phyloP scores from a whole-genome alignment of 2,888 invertebrate genomes.

The Lasioglossum zephyrum region DNA sequence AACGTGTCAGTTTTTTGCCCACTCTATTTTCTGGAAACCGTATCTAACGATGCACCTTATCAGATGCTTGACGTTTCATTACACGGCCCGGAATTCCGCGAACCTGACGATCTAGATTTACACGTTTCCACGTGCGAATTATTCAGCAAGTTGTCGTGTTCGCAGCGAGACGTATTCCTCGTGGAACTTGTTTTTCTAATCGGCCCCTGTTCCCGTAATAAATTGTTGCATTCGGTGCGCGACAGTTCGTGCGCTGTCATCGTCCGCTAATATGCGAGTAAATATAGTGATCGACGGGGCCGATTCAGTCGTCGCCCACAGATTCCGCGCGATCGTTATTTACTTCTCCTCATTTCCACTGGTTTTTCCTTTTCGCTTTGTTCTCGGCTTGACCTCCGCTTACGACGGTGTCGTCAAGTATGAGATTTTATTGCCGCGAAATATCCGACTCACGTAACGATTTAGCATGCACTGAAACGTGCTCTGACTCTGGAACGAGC shows the following conservation, averaged over 20 bases:
- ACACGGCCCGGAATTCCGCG: conserved; percentile 25
- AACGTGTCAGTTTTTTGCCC: conserved; percentile 23
- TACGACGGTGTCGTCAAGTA: conserved; percentile 47
- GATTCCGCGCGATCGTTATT: conserved; percentile 29
- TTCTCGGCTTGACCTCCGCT: background rate
- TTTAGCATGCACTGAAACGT: conserved; percentile 57
- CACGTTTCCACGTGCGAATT: conserved; percentile 15
- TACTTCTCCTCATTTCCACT: background rate
- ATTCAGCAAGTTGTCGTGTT: conserved; percentile 5
- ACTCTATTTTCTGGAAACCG: conserved; percentile 29
- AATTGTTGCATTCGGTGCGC: conserved; percentile 8
- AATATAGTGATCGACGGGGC: conserved; percentile 58
- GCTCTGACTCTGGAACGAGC: conserved; percentile 42
- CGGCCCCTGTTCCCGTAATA: background rate
- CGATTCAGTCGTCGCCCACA: conserved; percentile 25
- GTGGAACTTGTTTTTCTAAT: background rate
- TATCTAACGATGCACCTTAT: conserved; percentile 38
- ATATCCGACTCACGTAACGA: conserved; percentile 62
- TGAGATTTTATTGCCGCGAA: conserved; percentile 57
- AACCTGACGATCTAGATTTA: conserved; percentile 26
- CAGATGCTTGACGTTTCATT: conserved; percentile 36
- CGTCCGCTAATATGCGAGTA: background rate
- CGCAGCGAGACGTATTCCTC: background rate
- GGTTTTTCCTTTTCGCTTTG: background rate
- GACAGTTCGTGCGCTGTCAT: background rate